Evolutionary conservation across 1,140 invertebrate species (phyloP), one percentile per base, ranked within the genome.

Genomic region (Planococcus citri): DNA sequence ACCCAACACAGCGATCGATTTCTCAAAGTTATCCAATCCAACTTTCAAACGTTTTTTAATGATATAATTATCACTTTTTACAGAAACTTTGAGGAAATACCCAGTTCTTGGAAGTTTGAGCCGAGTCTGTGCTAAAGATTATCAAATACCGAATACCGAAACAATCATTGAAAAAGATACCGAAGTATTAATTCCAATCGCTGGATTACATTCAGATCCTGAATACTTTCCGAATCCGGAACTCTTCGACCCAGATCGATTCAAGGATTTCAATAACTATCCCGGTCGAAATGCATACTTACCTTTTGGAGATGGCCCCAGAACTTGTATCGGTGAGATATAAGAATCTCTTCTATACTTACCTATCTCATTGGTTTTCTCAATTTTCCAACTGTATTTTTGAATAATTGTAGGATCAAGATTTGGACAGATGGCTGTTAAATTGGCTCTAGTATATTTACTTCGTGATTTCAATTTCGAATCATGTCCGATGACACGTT

Each of bases 261-360:
- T 79, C 67, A 69, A 70, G 67, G 68, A 27, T 12, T 22, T 24
- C 37, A 70, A 73, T 67, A 71, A 71, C 20, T 72, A 77, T 24
- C 22, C 72, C 4, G 72, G 72, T 1, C 75, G 77, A 38, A 71
- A 73, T 20, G 78, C 77, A 0, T 72, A 61, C 38, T 51, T 87
- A 12, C 84, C 86, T 3, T 88, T 86, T 75, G 85, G 85, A 14
- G 85, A 84, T 70, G 87, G 78, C 1, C 82, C 83, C 0, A 78
- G 87, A 27, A 82, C 82, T 72, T 88, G 86, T 75, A 85, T 87
- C 70, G 82, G 81, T 81, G 73, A 76, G 73, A 41, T 2, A 27
- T 61, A 24, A n/a, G n/a, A 20, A 60, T 60, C 2, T 10, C n/a
- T 10, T n/a, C 38, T 10, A 38, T 9, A 17, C 20, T 12, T 33